These are phyloP conservation scores for Caenorhabditis elegans DNA, from an alignment of 1,140 invertebrate species.

Conservation along the genomic window DNA sequence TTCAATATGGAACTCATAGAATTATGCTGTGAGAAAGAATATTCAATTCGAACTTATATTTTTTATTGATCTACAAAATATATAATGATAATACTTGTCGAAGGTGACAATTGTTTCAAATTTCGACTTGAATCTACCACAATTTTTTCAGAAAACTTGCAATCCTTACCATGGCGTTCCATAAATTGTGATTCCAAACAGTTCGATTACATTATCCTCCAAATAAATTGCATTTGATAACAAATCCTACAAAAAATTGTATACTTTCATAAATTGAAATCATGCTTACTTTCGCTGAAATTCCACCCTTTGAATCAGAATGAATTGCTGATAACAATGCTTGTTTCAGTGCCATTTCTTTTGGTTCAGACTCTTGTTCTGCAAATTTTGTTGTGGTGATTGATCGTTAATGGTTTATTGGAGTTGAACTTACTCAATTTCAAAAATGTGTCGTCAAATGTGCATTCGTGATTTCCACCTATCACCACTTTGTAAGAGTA, in stretches of 20 bases:
- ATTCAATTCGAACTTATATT: too few species aligned
- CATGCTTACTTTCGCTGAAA: background rate
- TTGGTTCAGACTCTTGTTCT: slow-evolving; percentile 47
- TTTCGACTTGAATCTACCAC: too few species aligned
- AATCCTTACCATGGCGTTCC: slow-evolving; percentile 78
- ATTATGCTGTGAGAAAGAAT: too few species aligned
- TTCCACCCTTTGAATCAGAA: slow-evolving; percentile 28
- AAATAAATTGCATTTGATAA: slow-evolving; percentile 81
- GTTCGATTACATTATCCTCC: slow-evolving; percentile 74
- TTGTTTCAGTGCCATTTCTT: slow-evolving; percentile 52
- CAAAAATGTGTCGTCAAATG: slow-evolving; percentile 72
- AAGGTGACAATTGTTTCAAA: too few species aligned
- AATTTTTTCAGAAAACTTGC: too few species aligned
- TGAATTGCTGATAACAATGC: slow-evolving; percentile 46
- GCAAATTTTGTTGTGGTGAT: background rate
- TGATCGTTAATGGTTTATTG: background rate
- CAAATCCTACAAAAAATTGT: slow-evolving; percentile 53
- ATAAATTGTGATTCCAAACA: slow-evolving; percentile 81
- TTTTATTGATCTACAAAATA: too few species aligned
- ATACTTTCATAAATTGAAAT: background rate
- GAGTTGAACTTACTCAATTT: slow-evolving; percentile 42
- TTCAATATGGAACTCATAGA: too few species aligned
- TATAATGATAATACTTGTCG: too few species aligned
- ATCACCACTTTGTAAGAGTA: slow-evolving; percentile 83
- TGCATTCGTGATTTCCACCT: slow-evolving; percentile 83